Evolutionary conservation across 2,797 vertebrate species (phyloP).

Genomic region (Tachyglossus aculeatus): DNA sequence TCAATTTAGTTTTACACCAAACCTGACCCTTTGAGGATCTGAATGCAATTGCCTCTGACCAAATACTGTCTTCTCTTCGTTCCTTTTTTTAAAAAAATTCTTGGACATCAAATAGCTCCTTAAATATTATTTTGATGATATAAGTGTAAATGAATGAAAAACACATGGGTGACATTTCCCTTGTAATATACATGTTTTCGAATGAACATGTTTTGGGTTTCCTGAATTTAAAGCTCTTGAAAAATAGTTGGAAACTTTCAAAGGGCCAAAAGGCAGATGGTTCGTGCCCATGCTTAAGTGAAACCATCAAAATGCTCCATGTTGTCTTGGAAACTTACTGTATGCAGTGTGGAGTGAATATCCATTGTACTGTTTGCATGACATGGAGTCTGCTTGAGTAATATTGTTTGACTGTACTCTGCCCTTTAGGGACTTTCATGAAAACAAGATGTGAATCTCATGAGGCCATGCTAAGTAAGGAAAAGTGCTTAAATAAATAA

Average conservation of each 20-base stretch:
- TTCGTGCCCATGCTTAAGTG: conserved; percentile 55
- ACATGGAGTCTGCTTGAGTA: conserved; percentile 37
- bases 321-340: conserved; percentile 57
- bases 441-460: conserved; percentile 41
- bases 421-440: conserved; percentile 25
- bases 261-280: conserved; percentile 34
- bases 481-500: conserved; percentile 20
- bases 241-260: conserved; percentile 36
- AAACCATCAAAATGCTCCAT: conserved; percentile 46
- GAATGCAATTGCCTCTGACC: neutral
- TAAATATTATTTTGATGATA: conserved; percentile 28
- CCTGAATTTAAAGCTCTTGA: conserved; percentile 42
- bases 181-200: conserved; percentile 51
- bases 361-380: conserved; percentile 38
- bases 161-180: conserved; percentile 55
- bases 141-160: conserved; percentile 36
- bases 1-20: neutral
- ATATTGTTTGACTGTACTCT: conserved; percentile 33
- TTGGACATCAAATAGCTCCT: conserved; percentile 38
- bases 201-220: conserved; percentile 62
- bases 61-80: neutral
- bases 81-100: neutral
- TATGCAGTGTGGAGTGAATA: conserved; percentile 38
- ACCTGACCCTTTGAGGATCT: neutral
- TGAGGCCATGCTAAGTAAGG: conserved; percentile 15